These are phyloP conservation scores for Chrysoperla carnea DNA, from an alignment of 1,140 invertebrate genomes.

Conservation along the genomic window DNA sequence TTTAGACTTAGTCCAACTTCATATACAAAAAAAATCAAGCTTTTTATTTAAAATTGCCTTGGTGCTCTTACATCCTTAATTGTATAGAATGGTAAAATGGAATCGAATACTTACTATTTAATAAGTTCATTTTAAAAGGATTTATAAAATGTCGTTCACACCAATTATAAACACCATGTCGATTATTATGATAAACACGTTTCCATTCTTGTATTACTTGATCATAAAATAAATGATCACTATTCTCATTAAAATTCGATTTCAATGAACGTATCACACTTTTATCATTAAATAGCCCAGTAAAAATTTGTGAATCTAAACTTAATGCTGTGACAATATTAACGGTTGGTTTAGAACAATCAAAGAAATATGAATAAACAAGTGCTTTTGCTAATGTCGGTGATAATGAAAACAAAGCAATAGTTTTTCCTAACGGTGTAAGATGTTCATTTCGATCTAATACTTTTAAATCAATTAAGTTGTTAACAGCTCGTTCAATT, in stretches of 20 bases:
- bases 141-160: constrained; percentile 12
- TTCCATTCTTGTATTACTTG: constrained; percentile 16
- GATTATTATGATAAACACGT: constrained; percentile 9
- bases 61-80: no score
- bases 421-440: constrained; percentile 31
- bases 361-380: constrained; percentile 32
- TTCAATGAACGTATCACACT: constrained; percentile 11
- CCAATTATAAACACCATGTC: constrained; percentile 7
- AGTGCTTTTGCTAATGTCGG: constrained; percentile 37
- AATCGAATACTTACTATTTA: constrained; percentile 19
- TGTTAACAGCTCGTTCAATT: constrained; percentile 23
- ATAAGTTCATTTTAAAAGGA: constrained; percentile 12
- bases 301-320: constrained; percentile 15
- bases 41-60: no score
- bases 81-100: no score
- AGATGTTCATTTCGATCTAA: constrained; percentile 34
- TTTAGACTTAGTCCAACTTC: no score
- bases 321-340: constrained; percentile 20
- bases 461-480: constrained; percentile 27
- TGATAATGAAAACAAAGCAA: constrained; percentile 29
- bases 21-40: no score
- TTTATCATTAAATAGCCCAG: constrained; percentile 10
- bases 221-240: constrained; percentile 20
- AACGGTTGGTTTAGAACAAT: constrained; percentile 26
- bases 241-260: constrained; percentile 9